These are phyloP conservation scores for Cheilosia urbana DNA, from an alignment of 2,888 invertebrate species.

Conservation along the genomic window DNA sequence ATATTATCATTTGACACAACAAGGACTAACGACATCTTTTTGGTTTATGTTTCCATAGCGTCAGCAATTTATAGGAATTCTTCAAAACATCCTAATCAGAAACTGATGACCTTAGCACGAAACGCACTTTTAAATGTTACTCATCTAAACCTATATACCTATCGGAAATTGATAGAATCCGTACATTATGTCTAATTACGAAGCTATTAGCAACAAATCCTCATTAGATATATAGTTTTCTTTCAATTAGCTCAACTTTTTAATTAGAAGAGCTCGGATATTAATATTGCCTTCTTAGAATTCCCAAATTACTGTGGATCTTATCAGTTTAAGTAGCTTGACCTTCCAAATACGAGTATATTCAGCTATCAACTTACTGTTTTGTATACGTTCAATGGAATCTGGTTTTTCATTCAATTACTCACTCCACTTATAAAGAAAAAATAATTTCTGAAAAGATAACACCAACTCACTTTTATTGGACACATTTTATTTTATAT, in stretches of 20 bases:
- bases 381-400: not conserved
- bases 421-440: not conserved
- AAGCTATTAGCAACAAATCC: conserved; percentile 45
- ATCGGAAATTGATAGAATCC: conserved; percentile 10
- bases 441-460: conserved; percentile 4
- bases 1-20: too few species aligned
- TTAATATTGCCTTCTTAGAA: conserved; percentile 11
- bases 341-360: conserved; percentile 12
- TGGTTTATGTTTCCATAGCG: too few species aligned
- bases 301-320: conserved; percentile 17
- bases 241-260: conserved; percentile 28
- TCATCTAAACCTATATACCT: conserved; percentile 2
- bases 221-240: conserved; percentile 22
- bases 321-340: conserved; percentile 40
- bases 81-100: conserved; percentile 1
- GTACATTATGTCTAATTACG: conserved; percentile 26
- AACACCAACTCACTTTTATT: not conserved
- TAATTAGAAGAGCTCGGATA: not conserved
- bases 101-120: conserved; percentile 19
- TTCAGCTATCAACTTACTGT: not conserved
- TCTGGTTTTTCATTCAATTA: conserved; percentile 18
- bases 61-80: not conserved
- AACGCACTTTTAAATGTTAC: not conserved
- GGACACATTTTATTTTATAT: conserved; percentile 12
- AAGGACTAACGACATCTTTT: too few species aligned